Percentiles rank a stretch among this genome's conserved stretches.
Conservation (phyloP, 1,140 invertebrate species). For the Cydia pomonella region DNA sequence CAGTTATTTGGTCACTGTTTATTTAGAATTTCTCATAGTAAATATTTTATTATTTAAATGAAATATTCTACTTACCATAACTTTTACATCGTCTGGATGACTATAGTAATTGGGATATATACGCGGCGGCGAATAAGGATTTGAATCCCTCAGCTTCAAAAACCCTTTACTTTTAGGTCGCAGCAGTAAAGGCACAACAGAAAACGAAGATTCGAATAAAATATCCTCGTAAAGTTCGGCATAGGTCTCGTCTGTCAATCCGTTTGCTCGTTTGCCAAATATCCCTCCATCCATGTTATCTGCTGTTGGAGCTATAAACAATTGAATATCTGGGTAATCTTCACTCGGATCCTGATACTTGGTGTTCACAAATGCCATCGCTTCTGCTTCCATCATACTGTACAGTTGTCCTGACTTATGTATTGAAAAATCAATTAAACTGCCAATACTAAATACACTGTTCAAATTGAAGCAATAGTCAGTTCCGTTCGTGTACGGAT, state of each 20-base stretch:
- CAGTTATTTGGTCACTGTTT: neutral
- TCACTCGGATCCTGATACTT: conserved; percentile 83
- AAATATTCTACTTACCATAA: conserved; percentile 80
- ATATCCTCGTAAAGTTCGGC: conserved; percentile 85
- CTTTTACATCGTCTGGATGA: conserved; percentile 85
- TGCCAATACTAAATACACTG: conserved; percentile 77
- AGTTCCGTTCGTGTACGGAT: conserved; percentile 70
- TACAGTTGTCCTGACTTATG: conserved; percentile 84
- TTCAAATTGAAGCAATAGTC: conserved; percentile 83
- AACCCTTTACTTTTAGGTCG: conserved; percentile 87
- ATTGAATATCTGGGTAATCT: conserved; percentile 90
- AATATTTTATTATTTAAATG: conserved; percentile 23
- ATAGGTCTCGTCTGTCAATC: conserved; percentile 85
- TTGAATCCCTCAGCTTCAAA: conserved; percentile 83
- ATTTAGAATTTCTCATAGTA: neutral
- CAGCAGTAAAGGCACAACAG: conserved; percentile 84
- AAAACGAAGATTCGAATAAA: conserved; percentile 84
- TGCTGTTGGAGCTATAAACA: conserved; percentile 86
- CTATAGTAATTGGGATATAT: conserved; percentile 92
- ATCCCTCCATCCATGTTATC: conserved; percentile 89
- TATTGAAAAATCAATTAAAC: conserved; percentile 81
- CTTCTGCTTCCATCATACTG: conserved; percentile 85
- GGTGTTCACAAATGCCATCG: conserved; percentile 88
- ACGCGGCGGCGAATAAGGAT: conserved; percentile 86
- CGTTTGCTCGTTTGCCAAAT: conserved; percentile 84